phyloP scores from a whole-genome alignment of 2,888 invertebrate genomes.

The Eristalis arbustorum region DNA sequence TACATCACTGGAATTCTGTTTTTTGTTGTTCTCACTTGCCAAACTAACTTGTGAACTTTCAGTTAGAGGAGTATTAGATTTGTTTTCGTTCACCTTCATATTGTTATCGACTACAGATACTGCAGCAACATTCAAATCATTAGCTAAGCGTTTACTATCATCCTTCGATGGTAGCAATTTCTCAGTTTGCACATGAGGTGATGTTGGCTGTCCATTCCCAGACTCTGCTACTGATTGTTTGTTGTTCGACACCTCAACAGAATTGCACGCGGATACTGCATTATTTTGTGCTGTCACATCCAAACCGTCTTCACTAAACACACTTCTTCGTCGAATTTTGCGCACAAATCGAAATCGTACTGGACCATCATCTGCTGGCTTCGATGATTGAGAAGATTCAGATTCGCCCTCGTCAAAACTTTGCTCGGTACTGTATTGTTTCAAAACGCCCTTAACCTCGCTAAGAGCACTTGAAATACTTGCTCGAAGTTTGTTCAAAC shows the following conservation, averaged over 20 bases:
- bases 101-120: not conserved
- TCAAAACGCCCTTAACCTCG: slow-evolving; percentile 78
- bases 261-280: not conserved
- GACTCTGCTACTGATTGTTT: not conserved
- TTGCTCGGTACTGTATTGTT: slow-evolving; percentile 77
- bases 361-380: slow-evolving; percentile 68
- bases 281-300: slow-evolving; percentile 62
- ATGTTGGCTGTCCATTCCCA: not conserved
- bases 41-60: not conserved
- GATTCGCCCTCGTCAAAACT: slow-evolving; percentile 71
- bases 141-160: not conserved
- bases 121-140: not conserved
- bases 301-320: slow-evolving; percentile 76
- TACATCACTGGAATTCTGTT: not conserved
- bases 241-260: not conserved
- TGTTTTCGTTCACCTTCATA: not conserved
- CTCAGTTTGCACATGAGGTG: not conserved
- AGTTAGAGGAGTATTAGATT: not conserved
- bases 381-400: slow-evolving; percentile 39
- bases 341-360: slow-evolving; percentile 78
- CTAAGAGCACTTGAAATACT: slow-evolving; percentile 78
- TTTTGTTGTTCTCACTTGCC: not conserved
- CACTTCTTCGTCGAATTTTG: slow-evolving; percentile 76
- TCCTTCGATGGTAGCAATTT: not conserved
- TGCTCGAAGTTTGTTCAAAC: slow-evolving; percentile 77